Evolutionary conservation across 2,113 vertebrate genomes (phyloP).

Genomic region (Orthonyx spaldingii): DNA sequence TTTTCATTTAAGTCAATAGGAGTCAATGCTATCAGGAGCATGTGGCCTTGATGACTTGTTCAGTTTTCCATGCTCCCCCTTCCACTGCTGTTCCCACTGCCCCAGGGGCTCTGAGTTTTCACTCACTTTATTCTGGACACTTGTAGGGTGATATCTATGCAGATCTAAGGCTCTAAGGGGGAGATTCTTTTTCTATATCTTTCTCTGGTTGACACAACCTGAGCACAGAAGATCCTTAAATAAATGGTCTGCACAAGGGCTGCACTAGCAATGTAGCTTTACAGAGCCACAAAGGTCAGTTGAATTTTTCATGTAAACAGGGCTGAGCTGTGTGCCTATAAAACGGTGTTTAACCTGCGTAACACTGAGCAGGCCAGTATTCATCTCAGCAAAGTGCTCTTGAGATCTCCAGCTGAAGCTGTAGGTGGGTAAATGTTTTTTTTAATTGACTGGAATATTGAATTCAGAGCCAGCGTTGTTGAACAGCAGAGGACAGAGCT

Average conservation of each 20-base stretch:
- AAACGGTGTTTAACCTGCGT: neutral
- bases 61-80: neutral
- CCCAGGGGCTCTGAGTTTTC: neutral
- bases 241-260: neutral
- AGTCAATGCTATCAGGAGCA: neutral
- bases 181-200: neutral
- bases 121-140: neutral
- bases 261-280: neutral
- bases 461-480: neutral
- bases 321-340: neutral
- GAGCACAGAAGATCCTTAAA: neutral
- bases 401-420: neutral
- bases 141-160: neutral
- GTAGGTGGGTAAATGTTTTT: neutral
- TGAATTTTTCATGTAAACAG: constrained; percentile 27
- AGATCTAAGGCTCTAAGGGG: neutral
- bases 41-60: neutral
- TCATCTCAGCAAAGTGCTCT: constrained; percentile 9
- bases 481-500: neutral
- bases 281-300: neutral
- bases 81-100: neutral
- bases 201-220: neutral
- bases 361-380: neutral
- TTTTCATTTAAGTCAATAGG: neutral
- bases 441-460: neutral